Conservation (phyloP, 2,888 invertebrate genomes). For the Megalurothrips usitatus region DNA sequence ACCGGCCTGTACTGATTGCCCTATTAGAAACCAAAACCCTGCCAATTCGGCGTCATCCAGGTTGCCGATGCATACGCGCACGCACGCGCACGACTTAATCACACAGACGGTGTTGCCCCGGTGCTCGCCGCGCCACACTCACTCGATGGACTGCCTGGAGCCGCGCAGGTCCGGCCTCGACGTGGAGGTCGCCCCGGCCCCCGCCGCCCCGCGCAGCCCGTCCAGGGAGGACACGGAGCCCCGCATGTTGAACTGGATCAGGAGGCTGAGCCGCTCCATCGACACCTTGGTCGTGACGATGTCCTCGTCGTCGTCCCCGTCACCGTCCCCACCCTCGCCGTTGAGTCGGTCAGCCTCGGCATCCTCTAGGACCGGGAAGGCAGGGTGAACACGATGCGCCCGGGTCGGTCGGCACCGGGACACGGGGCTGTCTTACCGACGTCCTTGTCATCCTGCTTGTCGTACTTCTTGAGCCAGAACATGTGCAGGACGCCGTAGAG, state of each 20-base stretch:
- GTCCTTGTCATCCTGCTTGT: conserved; percentile 38
- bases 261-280: conserved; percentile 65
- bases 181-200: not conserved
- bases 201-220: not conserved
- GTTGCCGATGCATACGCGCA: too few relatives aligned
- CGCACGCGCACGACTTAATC: too few relatives aligned
- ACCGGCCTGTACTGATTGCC: too few relatives aligned
- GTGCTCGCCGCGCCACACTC: too few relatives aligned
- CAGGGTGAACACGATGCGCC: not conserved
- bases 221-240: conserved; percentile 70
- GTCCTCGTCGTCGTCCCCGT: conserved; percentile 36
- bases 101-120: too few relatives aligned
- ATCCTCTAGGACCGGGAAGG: conserved; percentile 46
- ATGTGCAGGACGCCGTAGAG: conserved; percentile 66
- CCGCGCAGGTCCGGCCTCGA: not conserved
- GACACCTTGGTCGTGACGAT: conserved; percentile 45
- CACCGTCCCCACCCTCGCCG: conserved; percentile 37
- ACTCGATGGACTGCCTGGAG: not conserved
- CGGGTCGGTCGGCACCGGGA: not conserved
- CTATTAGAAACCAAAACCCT: too few relatives aligned
- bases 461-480: conserved; percentile 60
- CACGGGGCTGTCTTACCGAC: conserved; percentile 29
- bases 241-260: conserved; percentile 70
- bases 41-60: too few relatives aligned
- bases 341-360: conserved; percentile 62